phyloP scores from a whole-genome alignment of 2,797 vertebrate genomes.

The Meda fulgida region DNA sequence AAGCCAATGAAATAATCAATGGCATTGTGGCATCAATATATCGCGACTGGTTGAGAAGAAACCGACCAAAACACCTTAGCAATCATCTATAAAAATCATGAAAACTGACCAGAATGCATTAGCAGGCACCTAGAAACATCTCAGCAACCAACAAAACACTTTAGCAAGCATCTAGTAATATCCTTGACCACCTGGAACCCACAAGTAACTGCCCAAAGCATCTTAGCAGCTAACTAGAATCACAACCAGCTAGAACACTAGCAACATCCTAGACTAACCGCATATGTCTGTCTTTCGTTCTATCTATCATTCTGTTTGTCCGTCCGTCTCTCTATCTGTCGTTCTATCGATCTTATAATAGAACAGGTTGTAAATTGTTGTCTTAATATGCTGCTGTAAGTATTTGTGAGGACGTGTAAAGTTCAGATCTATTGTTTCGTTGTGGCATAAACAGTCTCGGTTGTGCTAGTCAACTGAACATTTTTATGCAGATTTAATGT shows the following conservation, averaged over 20 bases:
- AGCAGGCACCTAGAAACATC: background rate
- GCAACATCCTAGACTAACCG: background rate
- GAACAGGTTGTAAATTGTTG: background rate
- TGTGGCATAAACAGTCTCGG: slow-evolving; percentile 36
- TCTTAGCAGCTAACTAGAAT: background rate
- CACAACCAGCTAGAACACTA: background rate
- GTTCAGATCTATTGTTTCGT: slow-evolving; percentile 7
- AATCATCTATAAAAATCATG: background rate
- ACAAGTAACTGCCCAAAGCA: background rate
- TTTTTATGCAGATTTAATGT: slow-evolving; percentile 56
- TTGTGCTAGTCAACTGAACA: slow-evolving; percentile 21
- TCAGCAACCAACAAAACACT: background rate
- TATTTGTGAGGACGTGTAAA: slow-evolving; percentile 13
- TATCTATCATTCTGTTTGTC: background rate
- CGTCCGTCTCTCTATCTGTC: background rate
- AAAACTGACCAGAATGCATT: background rate
- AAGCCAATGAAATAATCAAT: slow-evolving; percentile 30
- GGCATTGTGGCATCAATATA: background rate
- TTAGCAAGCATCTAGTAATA: background rate
- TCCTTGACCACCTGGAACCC: background rate
- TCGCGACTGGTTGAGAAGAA: background rate
- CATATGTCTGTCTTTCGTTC: background rate
- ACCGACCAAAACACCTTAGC: background rate
- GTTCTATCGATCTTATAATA: background rate
- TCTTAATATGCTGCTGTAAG: slow-evolving; percentile 1